These are phyloP conservation scores for Sitophilus oryzae DNA, from an alignment of 1,140 invertebrate species.

Conservation along the genomic window DNA sequence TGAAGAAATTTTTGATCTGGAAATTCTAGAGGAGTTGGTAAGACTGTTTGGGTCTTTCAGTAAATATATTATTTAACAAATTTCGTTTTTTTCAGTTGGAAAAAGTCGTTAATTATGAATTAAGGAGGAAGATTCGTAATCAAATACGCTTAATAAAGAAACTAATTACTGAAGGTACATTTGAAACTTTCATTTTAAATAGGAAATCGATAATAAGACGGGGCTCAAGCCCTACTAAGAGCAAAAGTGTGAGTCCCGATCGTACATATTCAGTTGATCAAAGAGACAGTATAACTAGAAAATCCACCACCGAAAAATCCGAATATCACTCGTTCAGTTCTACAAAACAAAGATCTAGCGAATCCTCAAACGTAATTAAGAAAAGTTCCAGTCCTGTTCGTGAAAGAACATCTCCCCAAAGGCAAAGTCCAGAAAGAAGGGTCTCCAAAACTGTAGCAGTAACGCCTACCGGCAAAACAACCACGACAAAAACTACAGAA, in stretches of 20 bases:
- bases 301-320: constrained; percentile 14
- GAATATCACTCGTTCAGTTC: constrained; percentile 28
- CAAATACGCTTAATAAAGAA: constrained; percentile 66
- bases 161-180: constrained; percentile 46
- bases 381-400: constrained; percentile 12
- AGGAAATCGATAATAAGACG: constrained; percentile 12
- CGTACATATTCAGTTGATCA: constrained; percentile 7
- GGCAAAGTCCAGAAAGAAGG: constrained; percentile 19
- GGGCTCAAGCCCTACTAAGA: constrained; percentile 26
- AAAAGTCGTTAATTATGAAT: constrained; percentile 65
- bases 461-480: constrained; percentile 9
- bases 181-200: constrained; percentile 29
- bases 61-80: background rate
- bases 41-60: constrained; percentile 24
- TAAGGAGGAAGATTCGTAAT: constrained; percentile 64
- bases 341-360: constrained; percentile 28
- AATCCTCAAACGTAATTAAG: constrained; percentile 15
- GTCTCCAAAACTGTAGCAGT: constrained; percentile 11
- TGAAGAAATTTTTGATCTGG: constrained; percentile 64
- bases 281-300: constrained; percentile 8
- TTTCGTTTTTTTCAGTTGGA: constrained; percentile 55
- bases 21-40: constrained; percentile 62
- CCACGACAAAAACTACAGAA: constrained; percentile 14
- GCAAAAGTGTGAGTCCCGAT: constrained; percentile 20
- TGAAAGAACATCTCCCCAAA: constrained; percentile 13